Evolutionary conservation across 2,113 vertebrate genomes (phyloP), one percentile per base, ranked within the genome.

Genomic region (Rana temporaria): DNA sequence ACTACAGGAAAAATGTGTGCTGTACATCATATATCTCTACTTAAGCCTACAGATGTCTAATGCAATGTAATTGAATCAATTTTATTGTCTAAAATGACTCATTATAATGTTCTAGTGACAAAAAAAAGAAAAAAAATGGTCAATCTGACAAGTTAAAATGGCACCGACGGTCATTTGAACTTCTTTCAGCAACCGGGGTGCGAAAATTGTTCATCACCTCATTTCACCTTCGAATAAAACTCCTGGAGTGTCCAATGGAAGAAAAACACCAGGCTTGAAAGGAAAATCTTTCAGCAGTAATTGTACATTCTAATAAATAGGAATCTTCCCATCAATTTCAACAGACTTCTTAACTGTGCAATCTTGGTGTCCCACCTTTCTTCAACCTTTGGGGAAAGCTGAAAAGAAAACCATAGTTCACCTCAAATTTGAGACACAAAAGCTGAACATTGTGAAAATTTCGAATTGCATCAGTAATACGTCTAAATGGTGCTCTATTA

Each of bases 91-190:
- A 87, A 84, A 88, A 89, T 85, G 86, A 90, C 91, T 91, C 89
- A 89, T 90, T 91, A 90, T 91, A 76, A 90, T 90, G 89, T 89
- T 92, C 90, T 90, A 88, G 84, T 88, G 90, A 90, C 90, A 92
- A 91, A 92, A 91, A 92, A 94, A 92, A 91, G 92, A 91, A 92
- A 94, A 93, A 93, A 90, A 89, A 88, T 90, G 93, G 92, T 93
- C 91, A 92, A 92, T 92, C 90, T 93, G 94, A 95, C 93, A 95
- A 94, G 91, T 93, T 94, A 94, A 95, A 94, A 88, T 65, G 87
- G 91, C 88, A 93, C 89, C 86, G 87, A 87, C 89, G 92, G 93
- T 92, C 92, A 93, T 93, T 92, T 92, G 92, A 94, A 93, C 94
- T 92, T 90, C 85, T 92, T 90, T 90, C 89, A 91, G 89, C 91